Evolutionary conservation across 2,888 invertebrate genomes (phyloP), one percentile per base, ranked within the genome.

Genomic region (Spodoptera exigua): DNA sequence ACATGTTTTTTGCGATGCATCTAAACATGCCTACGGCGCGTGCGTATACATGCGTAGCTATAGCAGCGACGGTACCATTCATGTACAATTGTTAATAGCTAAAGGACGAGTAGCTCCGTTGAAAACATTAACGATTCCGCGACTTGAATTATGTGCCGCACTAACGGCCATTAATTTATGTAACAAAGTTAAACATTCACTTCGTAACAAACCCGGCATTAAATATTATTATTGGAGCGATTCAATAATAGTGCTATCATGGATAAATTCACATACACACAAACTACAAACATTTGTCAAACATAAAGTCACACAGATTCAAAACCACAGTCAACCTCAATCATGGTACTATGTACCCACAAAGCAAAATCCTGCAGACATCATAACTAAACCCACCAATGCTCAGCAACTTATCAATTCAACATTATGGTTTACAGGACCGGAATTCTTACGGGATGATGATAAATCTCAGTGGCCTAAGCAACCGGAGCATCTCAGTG

Each of bases 1-100:
- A 1, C 52, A 53, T 27, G 43, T 53, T 53, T 53, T 53, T 44
- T 53, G 52, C 12, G 52, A 53, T 11, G 45, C 45, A n/a, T 45
- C 45, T 11, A 45, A 54, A 54, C 37, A 54, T 3, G 45, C 45
- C 4, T 45, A 45, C 17, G 54, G 54, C 37, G 54, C 17, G 0
- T 35, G 1, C 10, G 3, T 0, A 34, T 10, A 21, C 4, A 35
- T 47, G 37, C 35, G 35, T 12, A 40, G 7, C 7, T 36, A 35
- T 16, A 46, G 2, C 7, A 3, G 7, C 7, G 34, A 34, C 13
- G 17, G 34, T 9, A 3, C 2, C 14, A 17, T 46, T 4, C 17
- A 7, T 35, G 46, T 46, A 2, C 34, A 46, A 4, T 3, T 46
- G 34, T 46, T 46, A 35, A n/a, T n/a, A n/a, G 46, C 35, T 12